Evolutionary conservation across 2,888 invertebrate species (phyloP), one percentile per base, ranked within the genome.

Genomic region (Lasioglossum oenotherae): DNA sequence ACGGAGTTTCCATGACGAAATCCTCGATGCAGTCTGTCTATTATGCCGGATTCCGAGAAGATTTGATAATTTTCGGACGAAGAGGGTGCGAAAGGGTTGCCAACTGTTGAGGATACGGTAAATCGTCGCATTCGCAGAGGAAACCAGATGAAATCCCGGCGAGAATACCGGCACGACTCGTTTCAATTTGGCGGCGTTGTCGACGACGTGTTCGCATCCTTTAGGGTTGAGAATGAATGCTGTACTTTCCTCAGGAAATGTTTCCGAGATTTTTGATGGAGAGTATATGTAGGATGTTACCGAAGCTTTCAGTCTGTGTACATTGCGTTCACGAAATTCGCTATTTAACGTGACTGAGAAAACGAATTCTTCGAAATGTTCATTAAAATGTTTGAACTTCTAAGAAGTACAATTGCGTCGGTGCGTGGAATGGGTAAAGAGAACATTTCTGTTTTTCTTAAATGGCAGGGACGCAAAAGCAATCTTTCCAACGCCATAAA

Each of bases 141-240:
- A 38, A 75, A 80, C 75, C 76, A 81, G 78, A 80, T 80, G 85
- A 88, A 89, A 87, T 88, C 84, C 85, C 83, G 49, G 60, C 4
- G 88, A 87, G 87, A 88, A 90, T 84, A 84, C 78, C 75, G 64
- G 41, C 64, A 53, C 78, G 44, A 74, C 57, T 82, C 87, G 86
- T 90, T 89, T 85, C 87, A 83, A 81, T 90, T 88, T 82, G 75
- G 77, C 69, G 78, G 69, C 77, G 80, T 85, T 84, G 60, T 60
- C 60, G 60, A 27, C 60, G 14, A 60, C 27, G 27, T 27, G 27
- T 27, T 31, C n/a, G 60, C 60, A 27, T 23, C 27, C 60, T 53
- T 53, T n/a, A 23, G 23, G 53, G 23, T 53, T 23, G 53, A 53
- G 10, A n/a, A 53, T 3, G 53, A 53, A 53, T 53, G 23, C 53